A percentile compares a stretch with the other conserved stretches of the same genome.
These are phyloP conservation scores for Oscheius sp. DNA, from an alignment of 1,140 invertebrate genomes.

Conservation along the genomic window DNA sequence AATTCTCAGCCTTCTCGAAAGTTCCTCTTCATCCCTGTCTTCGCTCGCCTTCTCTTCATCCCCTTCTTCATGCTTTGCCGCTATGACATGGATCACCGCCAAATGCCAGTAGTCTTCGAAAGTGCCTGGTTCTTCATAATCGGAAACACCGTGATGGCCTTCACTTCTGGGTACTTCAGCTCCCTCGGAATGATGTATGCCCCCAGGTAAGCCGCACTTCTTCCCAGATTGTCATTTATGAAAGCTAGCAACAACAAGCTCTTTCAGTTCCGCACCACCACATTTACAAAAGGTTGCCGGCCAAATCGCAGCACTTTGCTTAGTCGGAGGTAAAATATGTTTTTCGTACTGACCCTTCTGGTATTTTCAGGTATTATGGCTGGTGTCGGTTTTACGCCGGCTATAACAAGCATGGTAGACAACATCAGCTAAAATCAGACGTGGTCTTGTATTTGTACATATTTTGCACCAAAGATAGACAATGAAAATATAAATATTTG, in stretches of 20 bases:
- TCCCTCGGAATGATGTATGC: constrained; percentile 31
- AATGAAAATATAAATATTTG: too few species aligned
- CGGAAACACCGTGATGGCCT: constrained; percentile 17
- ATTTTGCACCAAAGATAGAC: too few species aligned
- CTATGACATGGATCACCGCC: neutral
- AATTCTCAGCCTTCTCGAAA: too few species aligned
- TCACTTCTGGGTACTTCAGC: constrained; percentile 24
- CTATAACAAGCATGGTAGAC: constrained; percentile 23
- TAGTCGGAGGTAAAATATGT: constrained; percentile 12
- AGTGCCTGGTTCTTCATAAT: constrained; percentile 16
- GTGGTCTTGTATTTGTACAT: too few species aligned
- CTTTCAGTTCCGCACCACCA: constrained; percentile 11
- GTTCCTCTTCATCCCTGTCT: constrained; percentile 10
- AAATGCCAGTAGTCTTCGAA: neutral
- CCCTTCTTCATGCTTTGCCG: constrained; percentile 29
- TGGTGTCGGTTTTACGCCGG: constrained; percentile 24
- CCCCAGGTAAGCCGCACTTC: neutral
- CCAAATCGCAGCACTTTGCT: constrained; percentile 14
- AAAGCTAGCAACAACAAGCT: neutral
- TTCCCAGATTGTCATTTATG: neutral
- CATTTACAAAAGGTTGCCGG: constrained; percentile 17
- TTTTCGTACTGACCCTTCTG: too few species aligned
- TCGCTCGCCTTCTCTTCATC: constrained; percentile 23
- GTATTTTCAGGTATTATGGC: constrained; percentile 12
- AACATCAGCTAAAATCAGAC: too few species aligned